Evolutionary conservation across 2,888 invertebrate species (phyloP), one percentile per base, ranked within the genome.

Genomic region (Sphaerophoria taeniata): DNA sequence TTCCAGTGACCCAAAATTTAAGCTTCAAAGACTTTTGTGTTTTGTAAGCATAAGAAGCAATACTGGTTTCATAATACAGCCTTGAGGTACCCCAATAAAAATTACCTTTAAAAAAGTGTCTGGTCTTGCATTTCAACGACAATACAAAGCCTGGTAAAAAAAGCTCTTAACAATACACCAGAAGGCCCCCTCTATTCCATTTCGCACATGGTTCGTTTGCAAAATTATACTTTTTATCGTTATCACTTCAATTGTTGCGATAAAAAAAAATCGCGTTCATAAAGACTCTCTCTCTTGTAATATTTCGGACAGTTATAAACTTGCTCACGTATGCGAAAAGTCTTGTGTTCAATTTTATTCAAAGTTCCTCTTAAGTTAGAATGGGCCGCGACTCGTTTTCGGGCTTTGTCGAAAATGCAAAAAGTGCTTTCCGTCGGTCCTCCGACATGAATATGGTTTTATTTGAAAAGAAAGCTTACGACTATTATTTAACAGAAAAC

Each of bases 381-480:
- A 88, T 89, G 88, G 88, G 87, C 2, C 81, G 87, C 39, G 88
- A 87, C 14, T 87, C 87, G 6, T 67, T 89, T 45, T 88, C 76
- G 60, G 87, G 61, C 86, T 80, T 89, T 5, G 83, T 89, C 47
- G 87, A 79, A 6, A 87, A 87, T 77, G 88, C 89, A 2, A 89
- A 87, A 76, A 88, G 88, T 71, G 87, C 87, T 14, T 88, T 89
- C 67, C 87, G 87, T 24, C 87, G 88, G 11, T 12, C 77, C 70
- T 61, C 87, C 53, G 87, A 88, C 34, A 53, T 87, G 58, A 88
- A 89, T 80, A 43, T 88, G 47, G 84, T 76, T 6, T 81, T 81
- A 6, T 88, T 88, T 76, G 88, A 88, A 63, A 82, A 74, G 53
- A 88, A 87, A 69, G 85, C 88, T 51, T 87, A 78, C 73, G 88